These are phyloP conservation scores for Lophochroa leadbeateri DNA, from an alignment of 2,113 vertebrate genomes.

Conservation along the genomic window DNA sequence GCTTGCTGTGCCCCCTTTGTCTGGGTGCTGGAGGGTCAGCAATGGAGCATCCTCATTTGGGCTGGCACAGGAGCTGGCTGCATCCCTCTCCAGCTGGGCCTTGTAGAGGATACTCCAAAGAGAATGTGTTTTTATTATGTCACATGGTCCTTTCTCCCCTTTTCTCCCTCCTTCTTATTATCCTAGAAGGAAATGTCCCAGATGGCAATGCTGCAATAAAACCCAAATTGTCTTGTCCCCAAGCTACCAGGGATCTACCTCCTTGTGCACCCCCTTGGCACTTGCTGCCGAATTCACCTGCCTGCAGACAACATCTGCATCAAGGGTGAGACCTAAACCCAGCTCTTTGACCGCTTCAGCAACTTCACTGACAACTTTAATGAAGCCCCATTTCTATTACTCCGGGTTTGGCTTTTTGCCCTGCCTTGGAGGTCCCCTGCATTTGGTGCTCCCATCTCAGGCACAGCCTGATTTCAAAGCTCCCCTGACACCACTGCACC, in stretches of 20 bases:
- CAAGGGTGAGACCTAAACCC: fast-evolving
- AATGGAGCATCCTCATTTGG: not conserved
- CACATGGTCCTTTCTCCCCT: not conserved
- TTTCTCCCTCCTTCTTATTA: not conserved
- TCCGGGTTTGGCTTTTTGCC: not conserved
- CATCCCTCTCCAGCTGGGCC: too few species aligned
- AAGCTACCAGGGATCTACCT: not conserved
- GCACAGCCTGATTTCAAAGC: not conserved
- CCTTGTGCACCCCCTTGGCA: not conserved
- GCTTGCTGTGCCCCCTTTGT: fast-evolving
- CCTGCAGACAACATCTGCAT: not conserved
- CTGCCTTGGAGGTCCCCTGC: not conserved
- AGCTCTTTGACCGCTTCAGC: not conserved
- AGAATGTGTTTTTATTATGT: not conserved
- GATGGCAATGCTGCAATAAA: fast-evolving
- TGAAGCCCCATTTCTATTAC: not conserved
- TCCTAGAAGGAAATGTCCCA: not conserved
- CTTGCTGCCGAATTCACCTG: not conserved
- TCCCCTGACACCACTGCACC: fast-evolving
- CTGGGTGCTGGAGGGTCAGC: not conserved
- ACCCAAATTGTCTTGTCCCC: not conserved
- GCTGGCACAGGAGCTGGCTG: not conserved
- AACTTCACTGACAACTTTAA: not conserved
- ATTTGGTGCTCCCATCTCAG: not conserved
- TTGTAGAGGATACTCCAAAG: not conserved